Base-by-base conservation (phyloP, 64 coral and sea anemone species). In the Acropora tenuis region DNA sequence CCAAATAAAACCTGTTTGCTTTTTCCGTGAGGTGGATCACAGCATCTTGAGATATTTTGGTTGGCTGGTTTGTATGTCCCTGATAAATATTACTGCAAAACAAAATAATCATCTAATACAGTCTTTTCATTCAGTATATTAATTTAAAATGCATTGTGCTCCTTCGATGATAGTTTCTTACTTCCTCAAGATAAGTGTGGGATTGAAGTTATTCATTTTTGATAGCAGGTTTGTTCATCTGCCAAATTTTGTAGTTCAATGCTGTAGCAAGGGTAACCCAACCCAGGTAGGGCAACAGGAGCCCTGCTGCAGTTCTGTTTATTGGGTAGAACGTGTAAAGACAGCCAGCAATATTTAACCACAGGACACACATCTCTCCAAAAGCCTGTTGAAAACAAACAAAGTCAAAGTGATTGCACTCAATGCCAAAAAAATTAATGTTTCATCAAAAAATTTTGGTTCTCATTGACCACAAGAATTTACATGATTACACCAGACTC, bases 291-390 rank as follows among this genome's bases (percentile, higher is more conserved):
- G 90, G 90, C 3, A 92, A 57, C 72, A 92, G 19, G 8, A 92
- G 57, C 4, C 90, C 90, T 68, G 90, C 90, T 47, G 90, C 90
- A 42, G 59, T 15, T 69, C 46, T 92, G 53, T 83, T 92, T 52
- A 92, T 86, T 67, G 90, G 90, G 8, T 86, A 92, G 50, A 92
- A 92, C 20, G 90, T 92, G 73, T 92, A 92, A 13, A 92, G 59
- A 76, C 90, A 92, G 4, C 90, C 90, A 7, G 81, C 90, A 11
- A 92, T 83, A 60, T 76, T 82, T 57, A 76, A 55, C 90, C 90
- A 92, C 13, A 92, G 15, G 17, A 92, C 63, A 10, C 57, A 75
- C 43, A 92, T 92, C 73, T 92, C 90, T 7, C 72, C 81, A 77
- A 86, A 86, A 6, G 90, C 90, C 90, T 92, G 30, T 52, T 15